Percentiles rank a stretch among this genome's conserved stretches.
phyloP scores from a whole-genome alignment of 2,113 vertebrate species.

The Anoplopoma fimbria region DNA sequence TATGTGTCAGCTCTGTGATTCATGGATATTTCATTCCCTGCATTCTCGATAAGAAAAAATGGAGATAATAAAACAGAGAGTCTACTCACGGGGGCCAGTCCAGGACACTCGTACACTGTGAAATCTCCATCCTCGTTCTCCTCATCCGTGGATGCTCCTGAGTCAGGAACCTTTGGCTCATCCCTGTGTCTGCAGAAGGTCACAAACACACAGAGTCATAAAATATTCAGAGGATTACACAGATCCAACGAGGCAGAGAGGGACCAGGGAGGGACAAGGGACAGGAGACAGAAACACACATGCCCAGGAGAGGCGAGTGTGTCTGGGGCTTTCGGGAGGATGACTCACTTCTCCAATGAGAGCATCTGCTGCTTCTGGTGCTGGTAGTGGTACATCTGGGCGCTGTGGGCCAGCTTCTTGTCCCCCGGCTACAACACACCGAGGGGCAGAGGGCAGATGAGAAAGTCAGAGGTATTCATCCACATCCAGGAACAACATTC shows the following conservation, averaged over 20 bases:
- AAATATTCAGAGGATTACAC: conserved; percentile 8
- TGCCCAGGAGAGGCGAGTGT: neutral
- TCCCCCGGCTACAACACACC: conserved; percentile 86
- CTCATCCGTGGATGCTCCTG: conserved; percentile 89
- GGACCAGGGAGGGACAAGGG: neutral
- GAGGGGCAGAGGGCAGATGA: neutral
- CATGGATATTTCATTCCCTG: no score
- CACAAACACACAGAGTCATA: conserved; percentile 2
- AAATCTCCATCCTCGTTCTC: conserved; percentile 97
- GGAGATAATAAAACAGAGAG: no score
- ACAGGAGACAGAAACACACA: neutral
- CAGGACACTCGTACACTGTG: conserved; percentile 96
- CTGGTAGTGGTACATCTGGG: conserved; percentile 97
- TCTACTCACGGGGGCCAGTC: conserved; percentile 92
- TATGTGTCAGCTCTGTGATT: no score
- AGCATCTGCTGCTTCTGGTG: conserved; percentile 98
- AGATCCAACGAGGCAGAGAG: neutral
- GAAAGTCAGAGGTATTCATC: neutral
- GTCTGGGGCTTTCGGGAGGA: neutral
- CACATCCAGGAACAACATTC: neutral
- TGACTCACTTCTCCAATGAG: conserved; percentile 91
- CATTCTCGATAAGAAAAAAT: no score
- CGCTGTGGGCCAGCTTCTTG: conserved; percentile 91
- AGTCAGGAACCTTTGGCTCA: conserved; percentile 88
- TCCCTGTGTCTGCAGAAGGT: conserved; percentile 86